Percentiles rank a stretch among this genome's conserved stretches.
Conservation (phyloP, 2,888 invertebrate genomes). For the Andrena hattorfiana region DNA sequence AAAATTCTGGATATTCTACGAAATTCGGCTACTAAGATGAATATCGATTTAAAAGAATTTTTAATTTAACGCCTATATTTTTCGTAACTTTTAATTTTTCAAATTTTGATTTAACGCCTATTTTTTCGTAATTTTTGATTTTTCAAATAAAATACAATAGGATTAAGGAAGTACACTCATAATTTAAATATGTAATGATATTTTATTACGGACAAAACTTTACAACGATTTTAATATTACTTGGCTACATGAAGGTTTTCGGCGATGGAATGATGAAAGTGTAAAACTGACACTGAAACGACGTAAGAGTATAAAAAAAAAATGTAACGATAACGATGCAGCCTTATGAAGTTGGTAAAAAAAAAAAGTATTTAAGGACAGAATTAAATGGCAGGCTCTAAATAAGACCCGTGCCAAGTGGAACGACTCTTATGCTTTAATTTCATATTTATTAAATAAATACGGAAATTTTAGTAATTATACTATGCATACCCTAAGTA, state of each 20-base stretch:
- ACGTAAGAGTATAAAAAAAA: conserved; percentile 50
- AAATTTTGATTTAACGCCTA: not conserved
- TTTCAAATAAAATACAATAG: not conserved
- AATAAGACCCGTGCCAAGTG: not conserved
- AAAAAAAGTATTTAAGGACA: conserved; percentile 35
- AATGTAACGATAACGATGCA: conserved; percentile 37
- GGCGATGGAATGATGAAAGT: conserved; percentile 65
- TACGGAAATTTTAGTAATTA: conserved; percentile 28
- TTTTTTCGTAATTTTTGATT: not conserved
- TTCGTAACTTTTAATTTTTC: not conserved
- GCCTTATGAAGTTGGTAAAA: conserved; percentile 23
- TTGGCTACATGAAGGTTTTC: conserved; percentile 40
- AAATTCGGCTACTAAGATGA: not conserved
- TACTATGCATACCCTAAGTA: conserved; percentile 23
- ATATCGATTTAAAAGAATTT: not conserved
- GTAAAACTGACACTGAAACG: conserved; percentile 45
- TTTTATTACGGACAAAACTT: conserved; percentile 62
- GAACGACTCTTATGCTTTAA: not conserved
- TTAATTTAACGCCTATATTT: not conserved
- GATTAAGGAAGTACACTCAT: conserved; percentile 9
- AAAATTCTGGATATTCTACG: not conserved
- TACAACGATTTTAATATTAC: conserved; percentile 48
- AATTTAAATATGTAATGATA: conserved; percentile 36
- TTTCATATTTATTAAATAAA: conserved; percentile 47
- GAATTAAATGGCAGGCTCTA: conserved; percentile 56